Evolutionary conservation across 2,797 vertebrate genomes (phyloP), one percentile per base, ranked within the genome.

Genomic region (Xenops minutus): DNA sequence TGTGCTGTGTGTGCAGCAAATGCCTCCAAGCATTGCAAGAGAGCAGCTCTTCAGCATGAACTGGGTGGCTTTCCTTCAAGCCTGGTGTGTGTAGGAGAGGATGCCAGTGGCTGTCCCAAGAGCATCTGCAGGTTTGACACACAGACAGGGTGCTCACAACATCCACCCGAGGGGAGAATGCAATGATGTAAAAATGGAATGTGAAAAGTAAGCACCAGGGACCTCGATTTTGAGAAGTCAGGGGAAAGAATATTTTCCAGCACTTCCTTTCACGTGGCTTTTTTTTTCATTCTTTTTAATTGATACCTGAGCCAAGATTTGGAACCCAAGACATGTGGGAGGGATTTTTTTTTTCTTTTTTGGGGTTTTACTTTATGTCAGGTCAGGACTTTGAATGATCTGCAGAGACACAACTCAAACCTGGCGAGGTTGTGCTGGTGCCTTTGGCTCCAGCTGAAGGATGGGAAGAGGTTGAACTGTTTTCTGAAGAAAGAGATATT

Each of bases 401-500:
- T 66, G n/a, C n/a, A 81, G 69, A 75, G 27, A 75, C 29, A 36
- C 14, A 58, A 9, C 34, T 72, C 43, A 67, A 69, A 66, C 36
- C 58, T 78, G 36, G 17, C 0, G 0, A 54, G 68, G 32, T 30
- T 2, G 0, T 32, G 15, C 37, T 55, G 62, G 20, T 41, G 34
- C 36, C 23, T 92, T 84, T 86, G 63, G 21, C 29, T 81, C 63
- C 48, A 49, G 44, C 39, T 4, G 5, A 46, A 80, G 44, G 9
- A 73, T 62, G 59, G 58, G 59, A 73, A 76, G 30, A 39, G 32
- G 14, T 32, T 68, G 58, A 86, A 49, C 54, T 41, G 15, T 73
- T 94, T 86, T 58, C 66, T 1, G 5, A 84, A 44, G 61, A 75
- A 94, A 66, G 11, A 17, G 80, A 29, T 59, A 67, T 87, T 88